A percentile compares a stretch with the other conserved stretches of the same genome.
These are phyloP conservation scores for Corydoras maculifer DNA, from an alignment of 2,113 vertebrate species.

Conservation along the genomic window DNA sequence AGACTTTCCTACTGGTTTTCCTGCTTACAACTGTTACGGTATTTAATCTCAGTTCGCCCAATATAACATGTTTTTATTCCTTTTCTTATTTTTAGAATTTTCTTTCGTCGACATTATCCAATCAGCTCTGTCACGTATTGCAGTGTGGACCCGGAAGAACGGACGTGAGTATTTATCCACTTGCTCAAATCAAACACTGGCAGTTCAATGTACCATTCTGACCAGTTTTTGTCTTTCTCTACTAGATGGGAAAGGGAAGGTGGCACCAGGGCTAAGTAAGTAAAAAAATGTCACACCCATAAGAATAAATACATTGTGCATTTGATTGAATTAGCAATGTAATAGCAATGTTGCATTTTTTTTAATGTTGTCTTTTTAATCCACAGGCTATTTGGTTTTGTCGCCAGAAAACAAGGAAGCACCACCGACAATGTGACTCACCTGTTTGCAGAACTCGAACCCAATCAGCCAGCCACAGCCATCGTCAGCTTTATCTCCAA, in stretches of 20 bases:
- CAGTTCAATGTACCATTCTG: neutral
- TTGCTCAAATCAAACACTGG: too few relatives aligned
- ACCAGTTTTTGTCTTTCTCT: conserved; percentile 1
- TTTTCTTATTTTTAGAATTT: conserved; percentile 67
- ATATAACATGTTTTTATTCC: too few relatives aligned
- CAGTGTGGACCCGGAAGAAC: conserved; percentile 85
- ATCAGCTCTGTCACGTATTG: conserved; percentile 90
- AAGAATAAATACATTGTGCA: neutral
- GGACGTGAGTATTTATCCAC: conserved; percentile 77
- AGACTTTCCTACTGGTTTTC: too few relatives aligned
- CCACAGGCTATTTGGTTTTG: conserved; percentile 89
- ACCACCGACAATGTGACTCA: conserved; percentile 96
- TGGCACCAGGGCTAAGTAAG: conserved; percentile 71
- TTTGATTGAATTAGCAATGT: too few relatives aligned
- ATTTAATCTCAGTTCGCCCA: too few relatives aligned
- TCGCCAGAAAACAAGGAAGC: conserved; percentile 96
- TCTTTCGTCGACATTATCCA: conserved; percentile 93
- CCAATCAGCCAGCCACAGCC: conserved; percentile 83
- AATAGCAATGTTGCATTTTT: too few relatives aligned
- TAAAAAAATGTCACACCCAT: neutral
- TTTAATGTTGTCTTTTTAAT: neutral
- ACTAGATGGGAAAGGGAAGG: conserved; percentile 75
- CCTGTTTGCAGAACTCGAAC: conserved; percentile 92
- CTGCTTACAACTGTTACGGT: too few relatives aligned
- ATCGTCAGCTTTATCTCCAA: conserved; percentile 92